Conservation (phyloP, 2,113 vertebrate genomes). For the Microcebus griseorufus region DNA sequence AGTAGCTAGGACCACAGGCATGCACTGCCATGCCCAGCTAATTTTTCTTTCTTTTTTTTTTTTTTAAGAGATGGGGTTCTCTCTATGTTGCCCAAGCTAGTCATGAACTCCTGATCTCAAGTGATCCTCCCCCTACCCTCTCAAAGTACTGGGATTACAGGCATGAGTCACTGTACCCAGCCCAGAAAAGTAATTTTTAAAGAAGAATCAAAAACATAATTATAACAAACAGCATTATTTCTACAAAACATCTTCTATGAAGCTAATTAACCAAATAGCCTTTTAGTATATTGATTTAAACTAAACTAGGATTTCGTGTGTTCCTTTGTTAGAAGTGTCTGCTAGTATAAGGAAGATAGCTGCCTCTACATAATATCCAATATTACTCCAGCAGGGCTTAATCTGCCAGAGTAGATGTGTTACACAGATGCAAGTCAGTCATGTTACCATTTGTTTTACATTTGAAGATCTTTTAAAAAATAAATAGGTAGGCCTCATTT, state of each 20-base stretch:
- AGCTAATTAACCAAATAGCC: neutral
- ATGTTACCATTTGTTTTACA: neutral
- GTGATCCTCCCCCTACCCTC: too few species aligned
- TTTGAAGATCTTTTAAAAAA: conserved; percentile 14
- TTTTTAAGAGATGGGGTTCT: too few species aligned
- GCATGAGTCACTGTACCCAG: too few species aligned
- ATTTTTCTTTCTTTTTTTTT: too few species aligned
- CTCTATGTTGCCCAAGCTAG: too few species aligned
- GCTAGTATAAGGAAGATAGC: neutral
- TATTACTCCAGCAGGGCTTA: neutral
- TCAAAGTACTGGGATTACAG: too few species aligned
- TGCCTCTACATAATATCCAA: neutral
- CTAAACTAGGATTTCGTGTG: conserved; percentile 4
- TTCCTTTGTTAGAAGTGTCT: conserved; percentile 33
- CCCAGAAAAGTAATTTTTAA: neutral
- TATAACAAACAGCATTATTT: conserved; percentile 28
- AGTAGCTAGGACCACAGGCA: too few species aligned
- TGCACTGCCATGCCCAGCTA: too few species aligned
- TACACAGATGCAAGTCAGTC: neutral
- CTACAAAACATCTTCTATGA: conserved; percentile 26
- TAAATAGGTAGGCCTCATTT: neutral
- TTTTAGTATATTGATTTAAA: neutral
- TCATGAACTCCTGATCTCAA: too few species aligned
- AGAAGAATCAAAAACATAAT: conserved; percentile 40
- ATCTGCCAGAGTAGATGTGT: neutral